Evolutionary conservation across 2,113 vertebrate genomes (phyloP).

Genomic region (Poecilia latipinna): DNA sequence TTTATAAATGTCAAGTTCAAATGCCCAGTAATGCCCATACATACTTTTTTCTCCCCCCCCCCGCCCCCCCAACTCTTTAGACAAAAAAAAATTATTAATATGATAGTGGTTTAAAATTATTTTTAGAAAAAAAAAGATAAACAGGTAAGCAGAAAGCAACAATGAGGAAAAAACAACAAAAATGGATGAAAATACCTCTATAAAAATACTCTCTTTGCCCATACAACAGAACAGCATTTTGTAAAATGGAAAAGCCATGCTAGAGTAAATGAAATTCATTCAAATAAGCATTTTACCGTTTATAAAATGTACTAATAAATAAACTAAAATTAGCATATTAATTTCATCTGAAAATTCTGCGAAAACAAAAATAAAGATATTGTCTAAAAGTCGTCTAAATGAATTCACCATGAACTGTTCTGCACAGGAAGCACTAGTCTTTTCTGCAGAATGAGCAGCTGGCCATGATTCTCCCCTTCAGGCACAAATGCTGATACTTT

Average conservation of each 20-base stretch:
- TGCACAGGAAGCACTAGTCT: not conserved
- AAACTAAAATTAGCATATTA: not conserved
- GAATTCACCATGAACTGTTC: not conserved
- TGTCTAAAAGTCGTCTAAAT: not conserved
- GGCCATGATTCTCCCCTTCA: not conserved
- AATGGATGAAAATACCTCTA: not conserved
- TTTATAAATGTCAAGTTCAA: not conserved
- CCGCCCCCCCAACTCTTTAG: too few relatives aligned
- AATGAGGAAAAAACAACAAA: not conserved
- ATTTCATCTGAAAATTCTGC: not conserved
- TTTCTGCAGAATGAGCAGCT: not conserved
- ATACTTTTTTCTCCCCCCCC: fast-evolving
- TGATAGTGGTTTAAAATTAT: too few relatives aligned
- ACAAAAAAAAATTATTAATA: not conserved
- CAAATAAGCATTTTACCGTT: not conserved
- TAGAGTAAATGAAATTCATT: not conserved
- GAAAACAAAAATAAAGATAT: too few relatives aligned
- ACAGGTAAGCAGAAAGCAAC: not conserved
- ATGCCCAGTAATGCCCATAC: not conserved
- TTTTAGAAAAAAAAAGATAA: not conserved
- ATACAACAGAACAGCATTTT: too few relatives aligned
- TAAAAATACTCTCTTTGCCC: too few relatives aligned
- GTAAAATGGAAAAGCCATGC: not conserved
- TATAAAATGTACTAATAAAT: not conserved
- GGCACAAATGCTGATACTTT: not conserved